Base-by-base conservation (phyloP, 1,140 invertebrate species). In the Laupala kohalensis region DNA sequence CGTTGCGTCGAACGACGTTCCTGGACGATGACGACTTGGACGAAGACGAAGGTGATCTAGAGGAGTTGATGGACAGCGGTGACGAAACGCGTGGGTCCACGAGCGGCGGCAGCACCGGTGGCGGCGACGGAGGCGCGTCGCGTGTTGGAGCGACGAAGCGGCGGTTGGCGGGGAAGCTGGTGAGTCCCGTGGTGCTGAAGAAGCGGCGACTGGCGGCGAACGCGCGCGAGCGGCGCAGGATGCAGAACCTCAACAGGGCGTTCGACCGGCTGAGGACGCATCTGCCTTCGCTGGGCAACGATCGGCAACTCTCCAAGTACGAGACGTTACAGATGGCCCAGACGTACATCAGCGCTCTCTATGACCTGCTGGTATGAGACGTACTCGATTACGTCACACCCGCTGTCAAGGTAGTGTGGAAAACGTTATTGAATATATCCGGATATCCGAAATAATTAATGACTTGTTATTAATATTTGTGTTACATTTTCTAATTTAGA, bases 291-390 rank as follows among this genome's bases (percentile, higher is more conserved):
- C 82, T 97, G 28, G 93, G 92, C 0, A 93, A 94, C 75, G 93
- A 97, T 77, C 86, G 93, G 27, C 94, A 97, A 78, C 82, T 98
- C 5, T 97, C 95, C 25, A 99, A 99, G 79, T 98, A 96, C 80
- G 96, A 98, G 80, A 98, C 96, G 0, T 83, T 99, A 1, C 95
- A 98, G 83, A 97, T 97, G 95, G 96, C 96, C 0, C 96, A 98
- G 78, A 94, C 91, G 0, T 98, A 98, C 78, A 98, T 98, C 74
- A 87, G 88, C 0, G 94, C 94, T 0, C 82, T 98, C 9, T 91
- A 92, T 76, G 94, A 96, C 78, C 81, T 97, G 9, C 80, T 95
- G 19, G 88, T 90, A 75, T 86, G 65, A 72, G 23, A 5, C 26
- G 26, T 19, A 19, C 37, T n/a, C n/a, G n/a, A n/a, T n/a, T n/a